Base-by-base conservation (phyloP, 1,140 invertebrate genomes). In the Brachionus paranguensis region DNA sequence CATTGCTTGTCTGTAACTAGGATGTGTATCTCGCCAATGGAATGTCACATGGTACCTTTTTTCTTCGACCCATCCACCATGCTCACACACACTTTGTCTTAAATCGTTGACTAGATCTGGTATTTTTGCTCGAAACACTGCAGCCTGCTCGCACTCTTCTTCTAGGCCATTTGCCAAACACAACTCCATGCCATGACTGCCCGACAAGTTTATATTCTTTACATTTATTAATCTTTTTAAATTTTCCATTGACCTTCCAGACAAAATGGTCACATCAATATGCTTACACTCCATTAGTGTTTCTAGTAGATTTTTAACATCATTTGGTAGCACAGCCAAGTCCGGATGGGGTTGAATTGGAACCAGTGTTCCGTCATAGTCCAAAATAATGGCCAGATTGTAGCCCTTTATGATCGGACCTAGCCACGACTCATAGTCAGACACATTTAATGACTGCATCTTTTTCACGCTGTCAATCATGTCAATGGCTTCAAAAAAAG, bases 31-130 rank as follows among this genome's bases (percentile, higher is more conserved):
- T 4, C 94, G 92, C 89, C 94, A 96, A 87, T 96, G 95, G 90
- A 94, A 95, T 2, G 95, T 95, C 24, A 96, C 89, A 1, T 95
- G 87, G 0, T 94, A 93, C 11, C 94, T 94, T 89, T 96, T 96
- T 87, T 95, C 95, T 87, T 96, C 95, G 1, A 96, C 94, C 94
- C 95, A 96, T 1, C 94, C 94, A 37, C 95, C 95, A 86, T 95
- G 93, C 85, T 91, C 92, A 86, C 94, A 95, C 8, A 95, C 91
- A 92, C 94, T 93, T 87, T 95, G 94, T 88, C 95, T 94, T 41
- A 96, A 89, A 1, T 92, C 91, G 87, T 94, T 93, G 85, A 95
- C 92, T 14, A 96, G 89, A 55, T 92, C 91, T 14, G 92, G 92
- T 14, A 95, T 93, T 88, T 95, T 94, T 0, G 53, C 50, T 47